Evolutionary conservation across 2,113 vertebrate genomes (phyloP), one percentile per base, ranked within the genome.

Genomic region (Microcebus lehilahytsara): DNA sequence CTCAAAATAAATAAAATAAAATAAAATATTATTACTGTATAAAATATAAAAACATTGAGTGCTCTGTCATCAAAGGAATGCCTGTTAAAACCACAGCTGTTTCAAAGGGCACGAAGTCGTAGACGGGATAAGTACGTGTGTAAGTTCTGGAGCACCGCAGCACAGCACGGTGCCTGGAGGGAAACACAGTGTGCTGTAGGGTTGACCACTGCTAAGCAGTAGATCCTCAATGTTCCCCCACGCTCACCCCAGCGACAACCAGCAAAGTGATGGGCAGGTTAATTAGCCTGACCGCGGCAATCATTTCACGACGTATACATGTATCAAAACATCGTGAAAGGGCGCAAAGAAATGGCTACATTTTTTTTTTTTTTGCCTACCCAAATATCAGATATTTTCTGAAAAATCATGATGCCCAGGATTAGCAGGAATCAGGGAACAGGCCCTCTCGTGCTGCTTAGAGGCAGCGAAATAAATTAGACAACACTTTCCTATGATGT

Each of bases 131-230:
- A 51, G 20, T 34, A 13, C 32, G 20, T 9, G 8, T 2, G 14
- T 58, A 8, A 8, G 56, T 32, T 49, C 75, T 34, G 75, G 74
- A 49, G 30, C 9, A 5, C 32, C 27, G 8, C 16, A 3, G 27
- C 6, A 3, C 74, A 1, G 27, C 16, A 40, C 3, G 40, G 3
- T 34, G 46, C 9, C 30, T 51, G 46, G 32, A 42, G 72, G 27
- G 20, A 34, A 34, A 20, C 9, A 23, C 49, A 34, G 20, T 0
- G 30, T 34, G 9, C 34, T 2, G 2, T 20, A 0, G 9, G 11
- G 14, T 1, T 34, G 46, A 51, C 32, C 34, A 20, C 5, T 32
- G 16, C 27, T 19, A 3, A n/a, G 67, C 17, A 7, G 67, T 20
- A 3, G 34, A 69, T 6, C 32, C 14, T n/a, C n/a, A n/a, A n/a